Conservation (phyloP, 2,113 vertebrate species). For the Aviceda subcristata region DNA sequence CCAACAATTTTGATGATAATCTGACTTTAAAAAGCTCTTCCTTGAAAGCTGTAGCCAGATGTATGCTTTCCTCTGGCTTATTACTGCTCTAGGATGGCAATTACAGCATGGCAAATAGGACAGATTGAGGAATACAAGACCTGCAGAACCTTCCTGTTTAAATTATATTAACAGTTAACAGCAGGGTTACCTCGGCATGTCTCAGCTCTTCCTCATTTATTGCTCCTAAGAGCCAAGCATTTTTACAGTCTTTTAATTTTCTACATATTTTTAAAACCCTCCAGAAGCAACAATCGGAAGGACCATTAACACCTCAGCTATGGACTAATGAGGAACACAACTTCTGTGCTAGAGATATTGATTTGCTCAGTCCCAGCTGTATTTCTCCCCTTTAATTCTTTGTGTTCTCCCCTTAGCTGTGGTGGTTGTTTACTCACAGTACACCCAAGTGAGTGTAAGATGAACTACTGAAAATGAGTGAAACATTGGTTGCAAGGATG, state of each 20-base stretch:
- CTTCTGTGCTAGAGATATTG: background rate
- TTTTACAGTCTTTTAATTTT: constrained; percentile 8
- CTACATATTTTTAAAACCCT: background rate
- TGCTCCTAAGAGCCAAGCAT: background rate
- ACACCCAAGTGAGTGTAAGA: background rate
- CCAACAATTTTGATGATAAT: background rate
- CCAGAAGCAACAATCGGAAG: background rate
- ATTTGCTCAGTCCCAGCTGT: background rate
- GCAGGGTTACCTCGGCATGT: background rate
- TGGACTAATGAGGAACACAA: background rate
- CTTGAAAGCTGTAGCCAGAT: background rate
- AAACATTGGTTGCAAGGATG: background rate
- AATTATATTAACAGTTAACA: background rate
- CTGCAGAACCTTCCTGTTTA: background rate
- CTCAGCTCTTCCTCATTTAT: background rate
- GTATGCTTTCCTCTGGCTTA: background rate
- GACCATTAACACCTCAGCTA: background rate
- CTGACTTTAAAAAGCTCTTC: background rate
- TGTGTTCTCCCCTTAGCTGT: background rate
- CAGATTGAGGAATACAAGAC: background rate
- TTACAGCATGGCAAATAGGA: background rate
- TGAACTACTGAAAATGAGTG: background rate
- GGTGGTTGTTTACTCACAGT: background rate
- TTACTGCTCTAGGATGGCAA: background rate
- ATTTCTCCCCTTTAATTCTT: background rate